Evolutionary conservation across 1,140 invertebrate species (phyloP).

Genomic region (Akabosia matsudoensis): DNA sequence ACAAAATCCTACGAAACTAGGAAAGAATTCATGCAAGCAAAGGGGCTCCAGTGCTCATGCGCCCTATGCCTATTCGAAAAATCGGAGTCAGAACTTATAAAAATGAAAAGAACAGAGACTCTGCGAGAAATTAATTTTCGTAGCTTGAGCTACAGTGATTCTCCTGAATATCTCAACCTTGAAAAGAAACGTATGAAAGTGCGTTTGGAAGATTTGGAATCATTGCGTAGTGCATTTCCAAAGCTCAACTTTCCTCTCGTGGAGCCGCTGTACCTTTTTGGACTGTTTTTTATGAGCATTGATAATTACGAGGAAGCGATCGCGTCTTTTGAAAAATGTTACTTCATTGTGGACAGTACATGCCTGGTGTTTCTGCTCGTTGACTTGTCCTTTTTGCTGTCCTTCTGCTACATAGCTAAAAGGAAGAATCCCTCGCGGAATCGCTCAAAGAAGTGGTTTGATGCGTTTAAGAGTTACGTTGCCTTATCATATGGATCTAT

Average conservation of each 20-base stretch:
- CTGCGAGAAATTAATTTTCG: background rate
- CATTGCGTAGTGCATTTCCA: background rate
- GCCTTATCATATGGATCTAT: background rate
- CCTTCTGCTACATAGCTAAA: background rate
- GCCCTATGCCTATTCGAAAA: conserved; percentile 22
- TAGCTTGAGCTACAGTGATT: background rate
- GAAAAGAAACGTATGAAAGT: background rate
- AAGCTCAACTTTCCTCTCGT: conserved; percentile 9
- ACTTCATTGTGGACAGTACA: background rate
- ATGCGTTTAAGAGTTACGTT: background rate
- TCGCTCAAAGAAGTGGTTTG: background rate
- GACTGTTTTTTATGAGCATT: background rate
- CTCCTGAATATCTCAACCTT: background rate
- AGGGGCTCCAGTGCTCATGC: conserved; percentile 15
- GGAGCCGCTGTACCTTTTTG: background rate
- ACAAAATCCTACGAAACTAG: background rate
- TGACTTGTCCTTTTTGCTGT: background rate
- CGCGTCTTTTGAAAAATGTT: background rate
- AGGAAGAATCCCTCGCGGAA: background rate
- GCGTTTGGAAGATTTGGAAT: background rate
- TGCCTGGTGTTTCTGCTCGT: background rate
- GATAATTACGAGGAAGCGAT: background rate
- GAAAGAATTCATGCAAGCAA: background rate
- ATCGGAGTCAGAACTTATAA: background rate
- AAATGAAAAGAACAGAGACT: background rate